A percentile compares a stretch with the other conserved stretches of the same genome.
These are phyloP conservation scores for Enteromius afrohamiltoni DNA, from an alignment of 2,797 vertebrate species.

Conservation along the genomic window DNA sequence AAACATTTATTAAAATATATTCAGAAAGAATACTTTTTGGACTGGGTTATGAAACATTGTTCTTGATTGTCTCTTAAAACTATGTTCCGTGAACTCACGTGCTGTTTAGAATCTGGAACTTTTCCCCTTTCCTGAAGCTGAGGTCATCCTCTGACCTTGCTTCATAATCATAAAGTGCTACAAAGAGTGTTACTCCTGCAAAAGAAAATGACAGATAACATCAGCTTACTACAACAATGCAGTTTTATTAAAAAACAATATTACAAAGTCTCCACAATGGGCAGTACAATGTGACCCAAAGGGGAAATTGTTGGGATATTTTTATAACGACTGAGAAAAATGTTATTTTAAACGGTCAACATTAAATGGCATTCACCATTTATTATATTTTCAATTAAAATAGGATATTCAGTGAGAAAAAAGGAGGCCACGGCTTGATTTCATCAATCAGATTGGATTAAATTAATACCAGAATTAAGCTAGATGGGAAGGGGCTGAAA, in stretches of 20 bases:
- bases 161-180: constrained; percentile 98
- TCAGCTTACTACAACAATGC: constrained; percentile 5
- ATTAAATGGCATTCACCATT: background rate
- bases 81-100: constrained; percentile 86
- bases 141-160: constrained; percentile 98
- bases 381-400: background rate
- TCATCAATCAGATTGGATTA: background rate
- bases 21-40: background rate
- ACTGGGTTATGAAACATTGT: background rate
- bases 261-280: background rate
- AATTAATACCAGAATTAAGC: background rate
- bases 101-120: constrained; percentile 99
- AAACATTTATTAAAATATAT: background rate
- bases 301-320: background rate
- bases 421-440: background rate
- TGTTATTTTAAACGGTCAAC: background rate
- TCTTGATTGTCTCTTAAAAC: background rate
- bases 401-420: background rate
- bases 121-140: constrained; percentile 99
- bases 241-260: background rate
- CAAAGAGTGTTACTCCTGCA: constrained; percentile 96
- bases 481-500: background rate
- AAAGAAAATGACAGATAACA: constrained; percentile 17
- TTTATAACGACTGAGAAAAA: background rate
- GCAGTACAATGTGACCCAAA: background rate